Evolutionary conservation across 1,140 invertebrate species (phyloP).

Genomic region (Schmidtea mediterranea): DNA sequence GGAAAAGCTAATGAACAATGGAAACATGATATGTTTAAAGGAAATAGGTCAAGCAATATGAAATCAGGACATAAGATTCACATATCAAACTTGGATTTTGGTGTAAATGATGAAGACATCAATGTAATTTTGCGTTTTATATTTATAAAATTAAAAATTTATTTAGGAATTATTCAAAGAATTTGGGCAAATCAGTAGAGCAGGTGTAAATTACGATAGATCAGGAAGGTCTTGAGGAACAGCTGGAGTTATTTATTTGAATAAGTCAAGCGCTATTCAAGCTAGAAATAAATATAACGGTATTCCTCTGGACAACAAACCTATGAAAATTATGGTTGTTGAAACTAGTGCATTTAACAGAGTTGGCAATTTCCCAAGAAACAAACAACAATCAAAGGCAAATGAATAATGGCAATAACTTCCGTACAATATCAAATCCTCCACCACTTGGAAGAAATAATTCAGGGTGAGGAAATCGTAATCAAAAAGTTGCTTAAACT

Average conservation of each 20-base stretch:
- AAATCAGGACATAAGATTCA: not conserved
- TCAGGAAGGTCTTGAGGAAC: slow-evolving; percentile 78
- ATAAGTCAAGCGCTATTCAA: slow-evolving; percentile 60
- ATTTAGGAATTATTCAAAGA: slow-evolving; percentile 48
- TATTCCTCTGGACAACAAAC: slow-evolving; percentile 57
- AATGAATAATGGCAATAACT: too few species aligned
- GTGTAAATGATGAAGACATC: slow-evolving; percentile 3
- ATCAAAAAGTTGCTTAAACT: too few species aligned
- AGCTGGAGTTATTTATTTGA: slow-evolving; percentile 79
- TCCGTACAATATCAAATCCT: too few species aligned
- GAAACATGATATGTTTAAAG: too few species aligned
- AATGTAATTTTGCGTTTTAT: not conserved
- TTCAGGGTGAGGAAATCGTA: too few species aligned
- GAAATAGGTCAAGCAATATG: too few species aligned
- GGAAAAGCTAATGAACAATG: too few species aligned
- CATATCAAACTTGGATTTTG: slow-evolving; percentile 5
- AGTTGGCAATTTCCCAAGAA: too few species aligned
- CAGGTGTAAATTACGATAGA: slow-evolving; percentile 79
- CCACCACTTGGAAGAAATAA: too few species aligned
- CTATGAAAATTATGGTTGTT: slow-evolving; percentile 4
- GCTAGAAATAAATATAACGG: slow-evolving; percentile 93
- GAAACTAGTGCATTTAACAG: not conserved
- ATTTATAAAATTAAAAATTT: not conserved
- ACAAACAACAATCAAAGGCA: too few species aligned
- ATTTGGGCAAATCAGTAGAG: slow-evolving; percentile 69